A percentile compares a stretch with the other conserved stretches of the same genome.
These are phyloP conservation scores for Drosophila testacea DNA, from an alignment of 2,888 invertebrate genomes.

Conservation along the genomic window DNA sequence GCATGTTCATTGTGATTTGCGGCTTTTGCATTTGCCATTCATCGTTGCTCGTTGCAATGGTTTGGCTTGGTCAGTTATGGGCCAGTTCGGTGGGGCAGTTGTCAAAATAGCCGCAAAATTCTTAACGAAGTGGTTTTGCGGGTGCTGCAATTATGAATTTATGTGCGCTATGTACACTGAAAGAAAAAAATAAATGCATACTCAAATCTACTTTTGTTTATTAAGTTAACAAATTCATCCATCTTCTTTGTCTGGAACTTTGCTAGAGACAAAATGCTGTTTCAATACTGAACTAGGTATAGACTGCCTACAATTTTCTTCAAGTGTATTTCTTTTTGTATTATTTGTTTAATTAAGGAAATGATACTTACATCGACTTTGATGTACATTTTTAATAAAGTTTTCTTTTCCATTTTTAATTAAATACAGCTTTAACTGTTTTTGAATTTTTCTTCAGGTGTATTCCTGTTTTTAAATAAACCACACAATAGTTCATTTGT, in stretches of 20 bases:
- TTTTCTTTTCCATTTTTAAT: no score
- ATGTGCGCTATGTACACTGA: conserved; percentile 38
- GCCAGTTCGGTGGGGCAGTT: conserved; percentile 21
- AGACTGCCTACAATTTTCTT: no score
- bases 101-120: conserved; percentile 69
- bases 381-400: background rate
- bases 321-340: background rate
- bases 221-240: no score
- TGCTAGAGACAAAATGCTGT: no score
- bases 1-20: conserved; percentile 74
- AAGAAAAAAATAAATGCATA: background rate
- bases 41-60: conserved; percentile 13
- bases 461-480: conserved; percentile 1
- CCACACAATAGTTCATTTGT: conserved; percentile 52
- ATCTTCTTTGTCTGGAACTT: no score
- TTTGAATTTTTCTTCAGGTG: background rate
- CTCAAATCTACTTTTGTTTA: background rate
- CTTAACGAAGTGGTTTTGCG: conserved; percentile 79
- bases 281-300: no score
- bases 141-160: conserved; percentile 78
- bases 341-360: no score
- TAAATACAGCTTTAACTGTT: no score
- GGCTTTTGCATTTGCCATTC: conserved; percentile 60
- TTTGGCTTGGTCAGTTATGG: conserved; percentile 9
- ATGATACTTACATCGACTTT: background rate